Evolutionary conservation across 2,113 vertebrate species (phyloP).

Genomic region (Ploceus nigricollis): DNA sequence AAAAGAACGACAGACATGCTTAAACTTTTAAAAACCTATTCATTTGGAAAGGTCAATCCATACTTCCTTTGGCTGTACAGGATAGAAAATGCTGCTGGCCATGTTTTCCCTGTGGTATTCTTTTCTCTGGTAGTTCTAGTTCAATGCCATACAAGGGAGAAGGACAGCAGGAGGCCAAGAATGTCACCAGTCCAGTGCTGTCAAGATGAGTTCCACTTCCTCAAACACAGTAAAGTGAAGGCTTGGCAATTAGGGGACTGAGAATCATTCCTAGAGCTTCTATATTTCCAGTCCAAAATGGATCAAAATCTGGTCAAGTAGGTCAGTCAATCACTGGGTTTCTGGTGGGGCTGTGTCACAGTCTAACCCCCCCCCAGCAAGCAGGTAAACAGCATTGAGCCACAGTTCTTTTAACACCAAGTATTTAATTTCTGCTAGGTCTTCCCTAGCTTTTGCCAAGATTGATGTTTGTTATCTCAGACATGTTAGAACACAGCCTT

Average conservation of each 20-base stretch:
- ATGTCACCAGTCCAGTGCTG: neutral
- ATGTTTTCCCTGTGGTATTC: neutral
- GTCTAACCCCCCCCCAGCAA: neutral
- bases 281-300: neutral
- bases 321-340: neutral
- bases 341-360: neutral
- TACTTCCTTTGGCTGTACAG: neutral
- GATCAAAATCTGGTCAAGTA: neutral
- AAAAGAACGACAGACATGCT: fast-evolving
- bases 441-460: neutral
- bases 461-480: neutral
- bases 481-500: neutral
- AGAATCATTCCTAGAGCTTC: neutral
- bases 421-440: neutral
- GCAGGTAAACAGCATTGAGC: neutral
- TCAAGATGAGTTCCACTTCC: neutral
- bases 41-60: neutral
- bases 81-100: neutral
- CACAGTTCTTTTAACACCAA: neutral
- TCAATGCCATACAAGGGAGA: neutral
- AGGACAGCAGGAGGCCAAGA: neutral
- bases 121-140: neutral
- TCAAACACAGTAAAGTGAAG: neutral
- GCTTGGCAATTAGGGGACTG: neutral
- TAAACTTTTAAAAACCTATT: neutral